phyloP scores from a whole-genome alignment of 2,888 invertebrate species.

The Trissolcus brochymenae region DNA sequence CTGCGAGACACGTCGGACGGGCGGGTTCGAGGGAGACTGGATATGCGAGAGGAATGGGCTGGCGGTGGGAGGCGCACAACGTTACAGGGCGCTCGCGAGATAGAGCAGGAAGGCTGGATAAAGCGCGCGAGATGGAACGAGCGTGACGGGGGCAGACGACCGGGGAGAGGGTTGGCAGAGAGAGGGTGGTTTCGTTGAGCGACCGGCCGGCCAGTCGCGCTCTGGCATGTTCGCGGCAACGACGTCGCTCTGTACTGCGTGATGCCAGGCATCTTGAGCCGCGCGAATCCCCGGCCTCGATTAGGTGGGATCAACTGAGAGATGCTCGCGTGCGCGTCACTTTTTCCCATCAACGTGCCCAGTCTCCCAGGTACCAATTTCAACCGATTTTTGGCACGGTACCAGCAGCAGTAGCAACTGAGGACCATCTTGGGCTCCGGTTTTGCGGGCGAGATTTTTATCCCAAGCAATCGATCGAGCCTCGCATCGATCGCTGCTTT shows the following conservation, averaged over 20 bases:
- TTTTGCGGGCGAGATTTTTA: too few species aligned
- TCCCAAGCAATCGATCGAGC: too few species aligned
- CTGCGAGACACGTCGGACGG: constrained; percentile 7
- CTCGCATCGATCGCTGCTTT: constrained; percentile 26
- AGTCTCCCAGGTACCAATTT: neutral
- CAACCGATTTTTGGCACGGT: too few species aligned
- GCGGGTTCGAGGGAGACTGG: constrained; percentile 11
- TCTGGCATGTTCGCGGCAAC: constrained; percentile 65
- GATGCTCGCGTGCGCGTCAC: constrained; percentile 11
- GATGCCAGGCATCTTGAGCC: constrained; percentile 58
- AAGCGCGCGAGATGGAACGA: constrained; percentile 32
- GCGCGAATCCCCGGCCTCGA: constrained; percentile 42
- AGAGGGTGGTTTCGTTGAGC: constrained; percentile 61
- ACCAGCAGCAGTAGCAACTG: too few species aligned
- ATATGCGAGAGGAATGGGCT: constrained; percentile 25
- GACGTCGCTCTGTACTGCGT: constrained; percentile 59
- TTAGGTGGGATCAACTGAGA: constrained; percentile 13
- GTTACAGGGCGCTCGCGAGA: constrained; percentile 46
- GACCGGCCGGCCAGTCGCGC: constrained; percentile 73
- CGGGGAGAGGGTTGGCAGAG: constrained; percentile 59
- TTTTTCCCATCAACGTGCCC: too few species aligned
- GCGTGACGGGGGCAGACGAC: constrained; percentile 18
- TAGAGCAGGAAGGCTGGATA: constrained; percentile 35
- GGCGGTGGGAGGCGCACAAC: constrained; percentile 20
- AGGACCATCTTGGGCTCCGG: too few species aligned